phyloP scores from a whole-genome alignment of 2,797 vertebrate species.

The Margarornis squamiger region DNA sequence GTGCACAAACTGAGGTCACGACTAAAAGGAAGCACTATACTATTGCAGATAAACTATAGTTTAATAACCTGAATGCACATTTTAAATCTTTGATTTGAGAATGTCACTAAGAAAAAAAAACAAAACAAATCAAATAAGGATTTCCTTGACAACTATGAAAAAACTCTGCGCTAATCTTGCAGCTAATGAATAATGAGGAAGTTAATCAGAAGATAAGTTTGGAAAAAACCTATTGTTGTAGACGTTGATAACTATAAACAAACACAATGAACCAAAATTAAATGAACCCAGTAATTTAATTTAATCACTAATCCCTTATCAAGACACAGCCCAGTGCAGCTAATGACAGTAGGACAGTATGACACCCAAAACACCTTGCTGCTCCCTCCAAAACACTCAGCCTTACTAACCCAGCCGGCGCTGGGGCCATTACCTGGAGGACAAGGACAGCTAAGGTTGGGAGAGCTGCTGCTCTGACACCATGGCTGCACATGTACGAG shows the following conservation, averaged over 20 bases:
- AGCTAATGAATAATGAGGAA: not conserved
- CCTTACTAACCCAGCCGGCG: fast-evolving
- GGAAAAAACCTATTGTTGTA: not conserved
- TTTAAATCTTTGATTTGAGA: not conserved
- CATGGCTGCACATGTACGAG: fast-evolving
- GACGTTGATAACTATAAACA: not conserved
- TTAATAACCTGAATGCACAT: not conserved
- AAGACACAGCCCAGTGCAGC: not conserved
- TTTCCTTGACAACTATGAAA: not conserved
- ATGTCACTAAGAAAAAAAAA: not conserved
- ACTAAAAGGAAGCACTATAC: not conserved
- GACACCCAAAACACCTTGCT: not conserved
- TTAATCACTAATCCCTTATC: not conserved
- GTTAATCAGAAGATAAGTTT: not conserved
- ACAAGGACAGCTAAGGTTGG: not conserved
- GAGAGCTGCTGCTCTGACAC: not conserved
- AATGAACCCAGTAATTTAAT: not conserved
- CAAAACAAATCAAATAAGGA: not conserved
- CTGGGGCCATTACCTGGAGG: not conserved
- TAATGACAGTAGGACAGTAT: not conserved
- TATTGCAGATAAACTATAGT: not conserved
- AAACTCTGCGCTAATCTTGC: not conserved
- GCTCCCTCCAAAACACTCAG: not conserved
- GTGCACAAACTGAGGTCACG: not conserved
- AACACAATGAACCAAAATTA: not conserved